A percentile compares a stretch with the other conserved stretches of the same genome.
Conservation (phyloP, 2,113 vertebrate genomes). For the Potamarius usumacintae region DNA sequence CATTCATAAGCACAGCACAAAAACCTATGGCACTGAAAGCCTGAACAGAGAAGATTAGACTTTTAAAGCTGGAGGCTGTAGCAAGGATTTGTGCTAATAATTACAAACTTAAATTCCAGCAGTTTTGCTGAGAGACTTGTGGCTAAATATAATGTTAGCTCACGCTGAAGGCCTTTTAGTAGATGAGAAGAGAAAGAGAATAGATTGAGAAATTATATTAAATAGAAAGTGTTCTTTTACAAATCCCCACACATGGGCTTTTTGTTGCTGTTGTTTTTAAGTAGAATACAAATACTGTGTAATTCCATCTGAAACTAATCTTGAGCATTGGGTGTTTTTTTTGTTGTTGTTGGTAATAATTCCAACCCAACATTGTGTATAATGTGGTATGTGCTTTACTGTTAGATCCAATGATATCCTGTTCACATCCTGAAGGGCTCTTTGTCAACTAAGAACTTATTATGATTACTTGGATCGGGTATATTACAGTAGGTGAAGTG, state of each 20-base stretch:
- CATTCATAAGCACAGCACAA: slow-evolving; percentile 36
- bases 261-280: neutral
- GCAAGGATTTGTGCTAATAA: slow-evolving; percentile 47
- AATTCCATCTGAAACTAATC: neutral
- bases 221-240: neutral
- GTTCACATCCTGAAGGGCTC: neutral
- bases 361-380: slow-evolving; percentile 8
- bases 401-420: neutral
- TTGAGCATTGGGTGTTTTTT: neutral
- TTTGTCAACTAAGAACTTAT: neutral
- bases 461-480: neutral
- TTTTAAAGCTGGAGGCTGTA: slow-evolving; percentile 35
- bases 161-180: slow-evolving; percentile 4
- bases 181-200: neutral
- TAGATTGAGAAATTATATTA: neutral
- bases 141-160: slow-evolving; percentile 16
- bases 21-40: slow-evolving; percentile 27
- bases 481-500: neutral
- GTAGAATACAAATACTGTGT: neutral
- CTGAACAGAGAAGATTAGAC: slow-evolving; percentile 41
- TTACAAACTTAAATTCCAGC: slow-evolving; percentile 37
- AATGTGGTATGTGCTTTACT: neutral
- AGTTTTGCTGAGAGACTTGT: slow-evolving; percentile 23
- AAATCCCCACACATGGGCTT: neutral
- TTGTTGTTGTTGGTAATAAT: neutral